Evolutionary conservation across 2,797 vertebrate genomes (phyloP), one percentile per base, ranked within the genome.

Genomic region (Diplodus puntazzo): DNA sequence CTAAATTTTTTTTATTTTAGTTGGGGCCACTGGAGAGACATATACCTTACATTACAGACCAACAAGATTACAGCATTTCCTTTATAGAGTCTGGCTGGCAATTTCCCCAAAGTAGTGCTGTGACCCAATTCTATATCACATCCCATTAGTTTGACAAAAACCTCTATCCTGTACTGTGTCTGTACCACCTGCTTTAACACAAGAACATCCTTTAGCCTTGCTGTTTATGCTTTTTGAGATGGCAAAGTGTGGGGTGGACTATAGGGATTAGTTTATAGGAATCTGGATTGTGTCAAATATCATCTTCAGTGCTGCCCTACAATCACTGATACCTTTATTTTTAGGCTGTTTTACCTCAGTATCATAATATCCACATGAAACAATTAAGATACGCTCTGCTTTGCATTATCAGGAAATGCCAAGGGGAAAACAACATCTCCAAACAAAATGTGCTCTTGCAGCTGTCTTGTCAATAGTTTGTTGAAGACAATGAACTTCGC

Each of bases 91-190:
- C 59, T 55, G 61, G 3, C 65, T 74, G 64, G n/a, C 39, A 69
- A 45, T 66, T 71, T 61, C 52, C 50, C 23, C 58, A 17, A 18
- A 69, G 43, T 54, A 49, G 18, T 39, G 16, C n/a, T 67, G 27
- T 67, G 63, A 62, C 73, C 79, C 57, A 77, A 17, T 81, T 81
- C 43, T 71, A 53, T 66, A 48, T 3, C 17, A 10, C 13, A 16
- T 39, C 63, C 77, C 30, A 63, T 79, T 79, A 68, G 25, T 61
- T 49, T 73, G 69, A 61, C 61, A 45, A 54, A 67, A 59, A 45
- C 3, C 16, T 53, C 34, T 11, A 4, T n/a, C 12, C 30, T 18
- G 25, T 16, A 27, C 27, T 42, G 16, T 20, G 30, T 52, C 43
- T 74, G 48, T 23, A 21, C 45, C 42, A 48, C 42, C 39, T 39